Base-by-base conservation (phyloP, 2,797 vertebrate genomes). In the Coreius guichenoti region DNA sequence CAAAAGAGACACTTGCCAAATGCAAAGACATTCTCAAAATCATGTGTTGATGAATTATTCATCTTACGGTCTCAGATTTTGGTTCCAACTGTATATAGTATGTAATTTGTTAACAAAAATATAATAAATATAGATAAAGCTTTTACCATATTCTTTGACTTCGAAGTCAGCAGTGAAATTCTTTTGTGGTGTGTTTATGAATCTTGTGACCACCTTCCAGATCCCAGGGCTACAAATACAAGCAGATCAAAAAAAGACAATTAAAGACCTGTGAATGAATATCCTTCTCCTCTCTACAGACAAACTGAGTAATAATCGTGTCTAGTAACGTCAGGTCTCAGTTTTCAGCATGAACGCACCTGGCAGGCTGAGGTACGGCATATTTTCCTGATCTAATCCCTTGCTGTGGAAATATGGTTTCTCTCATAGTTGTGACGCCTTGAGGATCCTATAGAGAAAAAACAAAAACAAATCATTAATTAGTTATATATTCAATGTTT, bases 101-200 rank as follows among this genome's bases (percentile, higher is more conserved):
- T 33, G 49, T 21, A 0, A 75, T 26, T 47, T 49, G 29, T 43
- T 17, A 63, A 47, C 43, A 47, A 14, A 67, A 47, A 23, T 23
- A 0, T 5, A 31, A 17, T 16, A 7, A 11, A 72, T 26, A 13
- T 56, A 51, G n/a, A 45, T n/a, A 14, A n/a, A 58, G 13, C 5
- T 26, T 81, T 87, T 81, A 98, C 97, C 97, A 0, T 97, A 98
- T 82, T 98, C 96, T 92, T 96, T 98, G 87, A 98, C 96, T 74
- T 98, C 97, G 5, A 98, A 98, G 0, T 95, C 91, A 14, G 95
- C 39, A 1, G 85, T 92, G 91, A 91, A 98, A 58, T 65, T 94
- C 70, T 94, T 90, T 1, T 95, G 90, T 45, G 95, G 95, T 0
- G 94, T 92, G 16, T 93, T 94, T 19, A 94, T 90, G 0, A 96